Percentiles rank a stretch among this genome's conserved stretches.
Conservation (phyloP, 2,888 invertebrate genomes). For the Andrena flavipes region DNA sequence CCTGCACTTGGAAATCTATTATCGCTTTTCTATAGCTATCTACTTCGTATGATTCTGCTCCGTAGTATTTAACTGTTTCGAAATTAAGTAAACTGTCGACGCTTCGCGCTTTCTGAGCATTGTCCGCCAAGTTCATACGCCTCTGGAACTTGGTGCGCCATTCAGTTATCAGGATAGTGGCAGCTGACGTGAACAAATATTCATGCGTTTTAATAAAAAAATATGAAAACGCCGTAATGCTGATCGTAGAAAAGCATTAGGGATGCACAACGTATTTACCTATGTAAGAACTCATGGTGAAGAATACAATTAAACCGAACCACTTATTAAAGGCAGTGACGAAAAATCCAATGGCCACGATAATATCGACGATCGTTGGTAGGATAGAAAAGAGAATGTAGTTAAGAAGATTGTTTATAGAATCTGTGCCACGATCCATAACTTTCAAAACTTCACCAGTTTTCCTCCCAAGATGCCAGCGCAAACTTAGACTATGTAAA, state of each 20-base stretch:
- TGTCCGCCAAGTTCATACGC: constrained; percentile 97
- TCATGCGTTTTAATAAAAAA: background rate
- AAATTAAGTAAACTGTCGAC: constrained; percentile 99
- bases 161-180: constrained; percentile 96
- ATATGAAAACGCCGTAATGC: background rate
- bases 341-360: constrained; percentile 96
- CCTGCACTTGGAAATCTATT: constrained; percentile 94
- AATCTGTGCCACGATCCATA: constrained; percentile 99
- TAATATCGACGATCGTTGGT: constrained; percentile 96
- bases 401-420: constrained; percentile 96
- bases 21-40: constrained; percentile 94
- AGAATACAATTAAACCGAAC: constrained; percentile 97
- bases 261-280: constrained; percentile 87
- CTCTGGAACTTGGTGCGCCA: constrained; percentile 98
- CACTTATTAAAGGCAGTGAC: constrained; percentile 94
- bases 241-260: background rate
- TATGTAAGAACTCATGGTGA: constrained; percentile 97
- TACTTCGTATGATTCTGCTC: constrained; percentile 97
- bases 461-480: constrained; percentile 97
- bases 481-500: constrained; percentile 94
- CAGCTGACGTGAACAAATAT: constrained; percentile 86
- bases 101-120: constrained; percentile 95
- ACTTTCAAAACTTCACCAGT: constrained; percentile 98
- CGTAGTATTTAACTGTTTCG: constrained; percentile 99
- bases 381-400: constrained; percentile 96